Base-by-base conservation (phyloP, 1,140 invertebrate genomes). In the Zelostemma sp. region DNA sequence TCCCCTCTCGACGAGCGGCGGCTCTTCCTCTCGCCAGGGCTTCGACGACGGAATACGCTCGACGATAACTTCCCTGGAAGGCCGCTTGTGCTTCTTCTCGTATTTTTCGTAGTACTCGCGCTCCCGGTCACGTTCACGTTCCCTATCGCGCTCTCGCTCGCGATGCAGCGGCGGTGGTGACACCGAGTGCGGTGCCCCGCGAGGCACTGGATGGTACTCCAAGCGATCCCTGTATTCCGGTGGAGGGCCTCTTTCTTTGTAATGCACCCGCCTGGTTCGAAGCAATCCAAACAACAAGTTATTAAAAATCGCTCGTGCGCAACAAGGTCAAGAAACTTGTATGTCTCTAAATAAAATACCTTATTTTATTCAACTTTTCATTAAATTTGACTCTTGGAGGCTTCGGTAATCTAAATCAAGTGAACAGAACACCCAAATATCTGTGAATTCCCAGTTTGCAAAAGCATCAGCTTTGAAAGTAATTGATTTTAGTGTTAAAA, bases 51-150 rank as follows among this genome's bases (percentile, higher is more conserved):
- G 90, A 8, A 91, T 89, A 5, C 91, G 87, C 73, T 93, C 91
- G 1, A 93, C 91, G 46, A 93, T 93, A 0, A 94, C 93, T 81
- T 94, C 93, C 1, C 92, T 87, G 0, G 91, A 90, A 0, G 91
- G 89, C 16, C 90, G 85, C 19, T 90, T 87, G 12, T 88, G 87
- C 12, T 91, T 87, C 80, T 88, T 85, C 28, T 85, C 84, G 12
- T 85, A 85, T 48, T 85, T 85, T 17, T 83, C 83, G n/a, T 85
- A 85, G 50, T 85, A 85, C 6, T 84, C 83, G 0, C 82, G 82
- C 21, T 86, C 79, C 2, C 86, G 75, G 61, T 87, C 86, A 1
- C 86, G 78, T 40, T 84, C 80, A 8, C 80, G 66, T 50, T 81
- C 69, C 28, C 74, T 35, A 61, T 83, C 81, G 1, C 80, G 76